phyloP scores from a whole-genome alignment of 1,140 invertebrate species.

The Brachionus rubens region DNA sequence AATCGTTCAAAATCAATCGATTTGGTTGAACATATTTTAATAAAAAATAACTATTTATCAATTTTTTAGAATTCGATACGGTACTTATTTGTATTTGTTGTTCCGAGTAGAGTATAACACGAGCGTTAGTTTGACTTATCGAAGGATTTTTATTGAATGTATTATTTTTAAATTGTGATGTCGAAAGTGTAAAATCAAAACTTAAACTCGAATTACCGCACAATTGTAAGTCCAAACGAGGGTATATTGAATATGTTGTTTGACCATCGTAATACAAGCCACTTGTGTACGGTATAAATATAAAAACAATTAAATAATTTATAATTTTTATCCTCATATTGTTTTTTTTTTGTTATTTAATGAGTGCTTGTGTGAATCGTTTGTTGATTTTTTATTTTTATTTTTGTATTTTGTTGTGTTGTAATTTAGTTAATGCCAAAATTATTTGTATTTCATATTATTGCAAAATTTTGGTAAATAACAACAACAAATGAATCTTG shows the following conservation, averaged over 20 bases:
- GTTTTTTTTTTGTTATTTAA: neutral
- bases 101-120: slow-evolving; percentile 26
- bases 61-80: slow-evolving; percentile 12
- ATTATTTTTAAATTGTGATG: neutral
- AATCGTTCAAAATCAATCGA: slow-evolving; percentile 31
- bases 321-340: neutral
- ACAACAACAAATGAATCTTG: too few species aligned
- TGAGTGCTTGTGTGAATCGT: too few species aligned
- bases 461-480: too few species aligned
- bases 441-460: too few species aligned
- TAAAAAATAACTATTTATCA: slow-evolving; percentile 36
- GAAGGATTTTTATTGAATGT: neutral
- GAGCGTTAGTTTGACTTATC: neutral
- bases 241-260: slow-evolving; percentile 33
- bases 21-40: neutral
- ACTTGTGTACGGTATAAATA: neutral
- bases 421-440: too few species aligned
- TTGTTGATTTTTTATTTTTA: too few species aligned
- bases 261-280: slow-evolving; percentile 29
- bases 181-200: slow-evolving; percentile 36
- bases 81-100: slow-evolving; percentile 40
- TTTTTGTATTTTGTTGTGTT: too few species aligned
- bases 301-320: neutral
- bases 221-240: slow-evolving; percentile 33
- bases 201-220: slow-evolving; percentile 2